Conservation (phyloP, 2,888 invertebrate species). For the Clostera curtula region DNA sequence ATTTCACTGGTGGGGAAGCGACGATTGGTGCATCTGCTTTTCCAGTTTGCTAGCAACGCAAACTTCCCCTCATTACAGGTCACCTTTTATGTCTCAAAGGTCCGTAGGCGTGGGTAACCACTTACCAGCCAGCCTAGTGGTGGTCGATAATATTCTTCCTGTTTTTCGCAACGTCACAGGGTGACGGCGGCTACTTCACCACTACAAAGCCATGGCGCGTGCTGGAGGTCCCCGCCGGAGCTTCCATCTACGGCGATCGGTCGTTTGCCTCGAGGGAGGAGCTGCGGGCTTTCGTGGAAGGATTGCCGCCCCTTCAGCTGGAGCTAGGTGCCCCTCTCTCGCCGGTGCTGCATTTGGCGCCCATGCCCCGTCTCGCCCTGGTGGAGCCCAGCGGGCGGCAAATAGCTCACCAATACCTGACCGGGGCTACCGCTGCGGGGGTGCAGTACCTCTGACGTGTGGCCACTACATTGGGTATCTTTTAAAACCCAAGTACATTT, state of each 20-base stretch:
- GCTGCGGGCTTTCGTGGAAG: conserved; percentile 28
- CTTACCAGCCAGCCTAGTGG: no score
- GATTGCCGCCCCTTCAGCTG: conserved; percentile 27
- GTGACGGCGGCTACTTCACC: conserved; percentile 64
- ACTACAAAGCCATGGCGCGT: conserved; percentile 41
- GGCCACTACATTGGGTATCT: no score
- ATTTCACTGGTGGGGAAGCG: not conserved
- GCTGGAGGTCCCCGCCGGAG: conserved; percentile 24
- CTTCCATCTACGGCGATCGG: conserved; percentile 40
- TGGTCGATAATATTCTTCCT: no score
- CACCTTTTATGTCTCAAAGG: not conserved
- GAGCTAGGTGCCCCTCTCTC: conserved; percentile 12
- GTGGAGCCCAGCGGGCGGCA: conserved; percentile 40
- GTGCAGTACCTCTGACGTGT: conserved; percentile 42
- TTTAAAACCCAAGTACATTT: no score
- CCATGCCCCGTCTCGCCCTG: conserved; percentile 32
- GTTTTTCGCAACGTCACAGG: conserved; percentile 25
- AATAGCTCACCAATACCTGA: conserved; percentile 43
- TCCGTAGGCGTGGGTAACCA: no score
- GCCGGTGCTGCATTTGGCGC: conserved; percentile 31
- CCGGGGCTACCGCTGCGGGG: conserved; percentile 30
- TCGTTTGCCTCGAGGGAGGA: conserved; percentile 38
- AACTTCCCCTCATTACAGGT: no score
- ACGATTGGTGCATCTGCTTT: no score
- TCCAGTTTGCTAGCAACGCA: no score